Evolutionary conservation across 2,113 vertebrate species (phyloP).

Genomic region (Sinocyclocheilus anophthalmus): DNA sequence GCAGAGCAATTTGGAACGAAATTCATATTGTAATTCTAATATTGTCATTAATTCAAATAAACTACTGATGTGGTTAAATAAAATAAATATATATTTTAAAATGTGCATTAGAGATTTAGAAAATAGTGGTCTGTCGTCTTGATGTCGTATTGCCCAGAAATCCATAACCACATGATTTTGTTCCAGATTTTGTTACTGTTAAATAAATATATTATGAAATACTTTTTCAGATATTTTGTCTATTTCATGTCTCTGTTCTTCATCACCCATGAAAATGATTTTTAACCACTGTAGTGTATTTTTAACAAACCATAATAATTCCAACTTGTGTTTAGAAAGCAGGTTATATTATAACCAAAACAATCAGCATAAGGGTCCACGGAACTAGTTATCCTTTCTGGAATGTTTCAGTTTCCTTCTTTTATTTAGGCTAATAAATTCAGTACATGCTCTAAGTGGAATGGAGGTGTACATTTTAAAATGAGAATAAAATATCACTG

Average conservation of each 20-base stretch:
- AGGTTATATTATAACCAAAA: not conserved
- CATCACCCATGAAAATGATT: not conserved
- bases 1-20: too few species aligned
- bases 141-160: too few species aligned
- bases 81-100: too few species aligned
- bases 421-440: not conserved
- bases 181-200: too few species aligned
- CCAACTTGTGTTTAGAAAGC: constrained; percentile 6
- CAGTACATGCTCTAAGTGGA: not conserved
- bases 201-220: too few species aligned
- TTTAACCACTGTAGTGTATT: not conserved
- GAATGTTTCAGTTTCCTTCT: not conserved
- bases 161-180: too few species aligned
- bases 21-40: too few species aligned
- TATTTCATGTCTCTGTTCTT: not conserved
- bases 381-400: not conserved
- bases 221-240: too few species aligned
- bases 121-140: too few species aligned
- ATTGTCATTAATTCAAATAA: too few species aligned
- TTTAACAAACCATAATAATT: not conserved
- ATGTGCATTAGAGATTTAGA: too few species aligned
- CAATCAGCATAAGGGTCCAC: not conserved
- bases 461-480: not conserved
- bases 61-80: too few species aligned
- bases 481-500: constrained; percentile 7